phyloP scores from a whole-genome alignment of 2,797 vertebrate genomes.

The Lophius americanus region DNA sequence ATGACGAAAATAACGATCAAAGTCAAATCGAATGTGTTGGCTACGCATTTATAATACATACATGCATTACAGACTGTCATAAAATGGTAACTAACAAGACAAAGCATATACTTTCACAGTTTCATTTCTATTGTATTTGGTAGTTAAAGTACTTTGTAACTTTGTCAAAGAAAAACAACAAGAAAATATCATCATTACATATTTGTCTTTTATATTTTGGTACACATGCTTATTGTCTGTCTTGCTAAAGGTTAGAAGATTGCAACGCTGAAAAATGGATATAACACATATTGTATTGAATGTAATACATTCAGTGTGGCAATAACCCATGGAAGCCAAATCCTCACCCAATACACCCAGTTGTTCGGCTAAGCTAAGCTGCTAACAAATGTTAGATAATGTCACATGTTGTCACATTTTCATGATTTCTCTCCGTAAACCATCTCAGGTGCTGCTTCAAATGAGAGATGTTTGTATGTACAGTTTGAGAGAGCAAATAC shows the following conservation, averaged over 20 bases:
- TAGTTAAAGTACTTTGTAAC: too few relatives aligned
- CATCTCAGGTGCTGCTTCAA: not conserved
- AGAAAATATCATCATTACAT: too few relatives aligned
- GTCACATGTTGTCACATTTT: not conserved
- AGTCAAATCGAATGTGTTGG: constrained; percentile 5
- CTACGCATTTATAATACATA: not conserved
- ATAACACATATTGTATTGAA: not conserved
- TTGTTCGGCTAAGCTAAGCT: not conserved
- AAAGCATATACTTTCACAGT: too few relatives aligned
- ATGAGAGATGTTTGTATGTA: not conserved
- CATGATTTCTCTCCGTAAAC: not conserved
- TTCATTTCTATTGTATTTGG: too few relatives aligned
- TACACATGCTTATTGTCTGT: too few relatives aligned
- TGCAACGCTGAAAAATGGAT: too few relatives aligned
- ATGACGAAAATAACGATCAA: not conserved
- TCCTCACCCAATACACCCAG: too few relatives aligned
- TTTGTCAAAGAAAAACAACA: too few relatives aligned
- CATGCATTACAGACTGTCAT: not conserved
- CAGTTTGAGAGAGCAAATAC: constrained; percentile 1
- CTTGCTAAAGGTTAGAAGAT: too few relatives aligned
- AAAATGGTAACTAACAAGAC: not conserved
- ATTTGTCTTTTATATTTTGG: too few relatives aligned
- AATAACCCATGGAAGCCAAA: too few relatives aligned
- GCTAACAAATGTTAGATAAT: not conserved
- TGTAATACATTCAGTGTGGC: too few relatives aligned